These are phyloP conservation scores for Ardeotis arabs DNA, from an alignment of 2,113 vertebrate genomes.

Conservation along the genomic window DNA sequence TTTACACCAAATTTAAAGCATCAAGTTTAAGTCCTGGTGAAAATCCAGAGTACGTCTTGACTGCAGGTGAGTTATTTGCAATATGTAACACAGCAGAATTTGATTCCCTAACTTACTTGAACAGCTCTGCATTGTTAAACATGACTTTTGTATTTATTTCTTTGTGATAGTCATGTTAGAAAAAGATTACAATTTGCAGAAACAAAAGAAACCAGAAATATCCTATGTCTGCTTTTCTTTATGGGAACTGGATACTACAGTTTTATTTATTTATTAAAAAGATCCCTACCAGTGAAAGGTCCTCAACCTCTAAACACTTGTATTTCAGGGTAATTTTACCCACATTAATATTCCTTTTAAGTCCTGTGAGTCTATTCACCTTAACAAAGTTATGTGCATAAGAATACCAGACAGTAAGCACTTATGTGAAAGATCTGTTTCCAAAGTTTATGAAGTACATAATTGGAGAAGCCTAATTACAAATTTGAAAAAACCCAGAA, in stretches of 20 bases:
- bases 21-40: background rate
- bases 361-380: background rate
- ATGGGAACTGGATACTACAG: background rate
- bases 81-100: background rate
- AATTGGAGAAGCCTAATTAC: conserved; percentile 41
- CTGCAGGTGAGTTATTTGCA: background rate
- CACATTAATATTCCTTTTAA: conserved; percentile 32
- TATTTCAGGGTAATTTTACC: background rate
- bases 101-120: background rate
- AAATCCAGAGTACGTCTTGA: background rate
- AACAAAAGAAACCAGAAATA: background rate
- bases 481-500: conserved; percentile 30
- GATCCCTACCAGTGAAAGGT: background rate
- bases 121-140: background rate
- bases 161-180: background rate
- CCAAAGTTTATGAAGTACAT: conserved; percentile 36
- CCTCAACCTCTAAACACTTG: background rate
- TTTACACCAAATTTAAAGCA: background rate
- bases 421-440: conserved; percentile 27
- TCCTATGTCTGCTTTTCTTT: background rate
- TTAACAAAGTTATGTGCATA: background rate
- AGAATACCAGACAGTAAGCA: conserved; percentile 23
- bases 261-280: background rate
- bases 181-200: background rate
- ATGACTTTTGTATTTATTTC: background rate